Evolutionary conservation across 2,797 vertebrate species (phyloP), one percentile per base, ranked within the genome.

Genomic region (Liparis tanakae): DNA sequence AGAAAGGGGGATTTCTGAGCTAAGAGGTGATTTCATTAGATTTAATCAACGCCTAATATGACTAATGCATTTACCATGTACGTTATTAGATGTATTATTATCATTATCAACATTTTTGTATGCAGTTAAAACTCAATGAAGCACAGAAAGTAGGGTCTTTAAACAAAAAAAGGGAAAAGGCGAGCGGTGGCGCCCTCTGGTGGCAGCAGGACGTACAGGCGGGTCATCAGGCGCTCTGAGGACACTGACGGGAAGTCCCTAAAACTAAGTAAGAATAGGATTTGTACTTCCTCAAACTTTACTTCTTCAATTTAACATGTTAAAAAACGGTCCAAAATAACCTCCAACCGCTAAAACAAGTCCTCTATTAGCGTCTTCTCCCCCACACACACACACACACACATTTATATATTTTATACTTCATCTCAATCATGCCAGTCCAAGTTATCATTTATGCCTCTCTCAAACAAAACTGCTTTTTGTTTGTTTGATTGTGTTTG

Each of bases 171-270:
- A 54, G 67, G 14, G 17, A 20, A 75, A 60, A 48, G 12, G 6
- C 9, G 64, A 55, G 13, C 73, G 58, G 44, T 82, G 73, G 75
- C 17, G 76, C 69, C 88, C 58, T 76, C 85, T 33, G 57, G 80
- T 89, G 89, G 90, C 37, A 25, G 18, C 1, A 56, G 44, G n/a
- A 8, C 14, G 68, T 30, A 77, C 8, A 33, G 48, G 41, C 25
- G 14, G 9, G 4, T 30, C 25, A 30, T 30, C 25, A 30, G 25
- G 4, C 25, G 25, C 2, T 30, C 25, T 30, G 25, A 30, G 2
- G 25, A 30, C 25, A 2, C 25, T 30, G 25, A 30, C 2, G 25
- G 25, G 25, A 30, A 30, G 25, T 30, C 25, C 2, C 36, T 8
- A n/a, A 46, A 46, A 62, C 60, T 18, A 7, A 10, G 30, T n/a